Evolutionary conservation across 2,113 vertebrate genomes (phyloP).

Genomic region (Tenebrosternarchus preto): DNA sequence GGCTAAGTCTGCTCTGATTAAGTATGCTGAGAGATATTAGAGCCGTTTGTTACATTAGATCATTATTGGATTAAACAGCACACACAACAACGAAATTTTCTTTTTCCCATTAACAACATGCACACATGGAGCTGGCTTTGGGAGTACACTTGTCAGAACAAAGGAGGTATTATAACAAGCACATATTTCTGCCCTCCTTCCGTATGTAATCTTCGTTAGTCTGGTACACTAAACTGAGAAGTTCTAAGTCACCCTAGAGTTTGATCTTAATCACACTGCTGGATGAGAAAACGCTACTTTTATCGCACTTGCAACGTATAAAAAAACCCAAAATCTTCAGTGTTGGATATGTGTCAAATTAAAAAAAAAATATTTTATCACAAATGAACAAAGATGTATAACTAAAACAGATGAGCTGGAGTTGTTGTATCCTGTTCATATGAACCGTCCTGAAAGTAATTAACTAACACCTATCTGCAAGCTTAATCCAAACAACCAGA

Average conservation of each 20-base stretch:
- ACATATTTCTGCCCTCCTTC: constrained; percentile 57
- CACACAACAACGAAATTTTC: constrained; percentile 90
- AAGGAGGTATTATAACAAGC: constrained; percentile 65
- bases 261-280: constrained; percentile 11
- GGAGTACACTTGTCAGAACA: constrained; percentile 73
- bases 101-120: constrained; percentile 83
- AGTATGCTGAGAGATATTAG: constrained; percentile 94
- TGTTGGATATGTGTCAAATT: not conserved
- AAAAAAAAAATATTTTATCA: constrained; percentile 5
- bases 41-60: constrained; percentile 90
- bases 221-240: not conserved
- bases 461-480: not conserved
- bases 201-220: constrained; percentile 39
- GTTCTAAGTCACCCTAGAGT: not conserved
- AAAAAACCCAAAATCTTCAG: not conserved
- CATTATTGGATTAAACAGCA: constrained; percentile 95
- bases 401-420: not conserved
- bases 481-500: constrained; percentile 40
- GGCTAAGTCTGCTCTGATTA: constrained; percentile 98
- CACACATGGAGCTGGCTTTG: constrained; percentile 68
- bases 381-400: not conserved
- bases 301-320: not conserved
- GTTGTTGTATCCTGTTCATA: not conserved
- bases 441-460: not conserved
- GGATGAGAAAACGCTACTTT: not conserved